A percentile compares a stretch with the other conserved stretches of the same genome.
Evolutionary conservation across 1,140 invertebrate genomes (phyloP).

Genomic region (Ruditapes philippinarum): DNA sequence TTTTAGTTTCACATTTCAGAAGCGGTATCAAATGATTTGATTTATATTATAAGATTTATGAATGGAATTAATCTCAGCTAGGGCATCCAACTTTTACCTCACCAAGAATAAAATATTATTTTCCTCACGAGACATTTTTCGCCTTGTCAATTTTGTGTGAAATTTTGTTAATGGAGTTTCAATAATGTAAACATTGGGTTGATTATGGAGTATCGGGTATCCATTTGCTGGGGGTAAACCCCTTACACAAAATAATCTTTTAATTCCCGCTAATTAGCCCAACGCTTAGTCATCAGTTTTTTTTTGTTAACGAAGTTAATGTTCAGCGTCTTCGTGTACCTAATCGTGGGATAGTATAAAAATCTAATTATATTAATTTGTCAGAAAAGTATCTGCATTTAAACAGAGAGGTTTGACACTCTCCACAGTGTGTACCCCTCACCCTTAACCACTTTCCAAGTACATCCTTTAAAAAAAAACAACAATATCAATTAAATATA

Average conservation of each 20-base stretch:
- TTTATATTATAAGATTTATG: neutral
- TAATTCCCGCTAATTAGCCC: neutral
- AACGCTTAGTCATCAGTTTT: neutral
- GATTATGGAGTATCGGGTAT: neutral
- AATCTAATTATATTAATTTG: too few species aligned
- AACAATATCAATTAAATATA: too few species aligned
- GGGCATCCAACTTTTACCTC: neutral
- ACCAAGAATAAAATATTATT: constrained; percentile 5
- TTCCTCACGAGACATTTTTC: constrained; percentile 1
- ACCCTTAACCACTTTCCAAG: too few species aligned
- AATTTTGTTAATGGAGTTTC: constrained; percentile 8
- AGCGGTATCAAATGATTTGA: constrained; percentile 14
- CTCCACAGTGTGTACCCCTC: too few species aligned
- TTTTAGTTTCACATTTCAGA: constrained; percentile 27
- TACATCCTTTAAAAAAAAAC: too few species aligned
- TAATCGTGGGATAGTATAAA: too few species aligned
- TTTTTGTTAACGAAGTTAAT: too few species aligned
- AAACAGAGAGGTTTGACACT: neutral
- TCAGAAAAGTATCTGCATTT: neutral
- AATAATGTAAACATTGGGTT: neutral
- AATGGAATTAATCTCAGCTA: neutral
- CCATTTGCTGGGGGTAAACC: constrained; percentile 6
- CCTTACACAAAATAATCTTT: neutral
- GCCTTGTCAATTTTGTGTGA: constrained; percentile 12
- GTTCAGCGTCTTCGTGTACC: too few species aligned